Percentiles rank a stretch among this genome's conserved stretches.
Conservation (phyloP, 2,113 vertebrate species). For the Mohoua ochrocephala region DNA sequence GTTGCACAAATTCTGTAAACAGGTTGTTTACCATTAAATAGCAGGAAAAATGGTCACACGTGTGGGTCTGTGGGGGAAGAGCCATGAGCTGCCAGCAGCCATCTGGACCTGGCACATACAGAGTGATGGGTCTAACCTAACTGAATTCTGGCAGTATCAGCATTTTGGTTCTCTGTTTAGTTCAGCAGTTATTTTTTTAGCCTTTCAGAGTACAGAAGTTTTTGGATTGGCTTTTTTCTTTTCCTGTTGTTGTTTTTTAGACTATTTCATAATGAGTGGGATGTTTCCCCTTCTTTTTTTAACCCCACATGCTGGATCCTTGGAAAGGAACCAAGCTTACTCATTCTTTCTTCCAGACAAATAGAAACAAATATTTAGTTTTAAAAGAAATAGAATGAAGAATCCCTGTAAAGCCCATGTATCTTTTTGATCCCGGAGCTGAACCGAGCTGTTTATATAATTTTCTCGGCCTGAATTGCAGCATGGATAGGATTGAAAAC, state of each 20-base stretch:
- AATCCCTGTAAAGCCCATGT: not conserved
- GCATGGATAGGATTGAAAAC: not conserved
- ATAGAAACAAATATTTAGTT: conserved; percentile 32
- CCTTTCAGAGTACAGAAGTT: not conserved
- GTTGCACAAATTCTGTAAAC: not conserved
- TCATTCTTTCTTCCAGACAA: conserved; percentile 14
- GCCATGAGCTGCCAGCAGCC: not conserved
- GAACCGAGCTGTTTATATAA: conserved; percentile 25
- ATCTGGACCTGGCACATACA: not conserved
- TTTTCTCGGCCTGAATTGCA: not conserved
- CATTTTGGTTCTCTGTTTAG: not conserved
- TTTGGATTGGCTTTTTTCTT: not conserved
- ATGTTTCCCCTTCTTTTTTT: not conserved
- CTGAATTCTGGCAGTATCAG: not conserved
- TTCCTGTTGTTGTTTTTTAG: conserved; percentile 29
- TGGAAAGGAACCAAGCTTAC: conserved; percentile 8
- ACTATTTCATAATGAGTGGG: not conserved
- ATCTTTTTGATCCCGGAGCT: not conserved
- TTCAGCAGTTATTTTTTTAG: not conserved
- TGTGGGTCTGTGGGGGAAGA: not conserved
- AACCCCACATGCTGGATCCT: not conserved
- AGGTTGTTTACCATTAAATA: conserved; percentile 34
- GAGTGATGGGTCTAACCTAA: not conserved
- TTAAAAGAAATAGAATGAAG: not conserved
- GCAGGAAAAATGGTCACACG: not conserved